A percentile compares a stretch with the other conserved stretches of the same genome.
Evolutionary conservation across 2,113 vertebrate species (phyloP).

Genomic region (Ranitomeya variabilis): DNA sequence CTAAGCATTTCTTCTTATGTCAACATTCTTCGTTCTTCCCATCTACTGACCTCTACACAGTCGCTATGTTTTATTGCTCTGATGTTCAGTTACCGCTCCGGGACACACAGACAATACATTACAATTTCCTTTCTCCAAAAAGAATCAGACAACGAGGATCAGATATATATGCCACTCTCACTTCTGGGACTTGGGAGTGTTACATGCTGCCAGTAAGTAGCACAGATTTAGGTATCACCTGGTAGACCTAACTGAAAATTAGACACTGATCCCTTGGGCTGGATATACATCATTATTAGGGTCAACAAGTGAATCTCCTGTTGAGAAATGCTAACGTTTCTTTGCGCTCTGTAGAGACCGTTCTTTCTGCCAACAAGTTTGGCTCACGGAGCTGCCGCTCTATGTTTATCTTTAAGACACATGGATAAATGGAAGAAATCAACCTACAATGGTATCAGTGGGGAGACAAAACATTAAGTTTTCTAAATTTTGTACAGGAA

Average conservation of each 20-base stretch:
- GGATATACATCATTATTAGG: slow-evolving; percentile 37
- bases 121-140: slow-evolving; percentile 20
- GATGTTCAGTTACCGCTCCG: slow-evolving; percentile 23
- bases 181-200: slow-evolving; percentile 17
- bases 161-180: slow-evolving; percentile 22
- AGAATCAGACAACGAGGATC: slow-evolving; percentile 22
- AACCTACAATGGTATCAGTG: neutral
- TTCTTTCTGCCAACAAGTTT: slow-evolving; percentile 4
- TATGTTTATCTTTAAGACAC: neutral
- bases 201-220: slow-evolving; percentile 29
- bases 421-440: neutral
- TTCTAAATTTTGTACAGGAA: neutral
- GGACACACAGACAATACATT: neutral
- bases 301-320: slow-evolving; percentile 20
- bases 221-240: slow-evolving; percentile 14
- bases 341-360: neutral
- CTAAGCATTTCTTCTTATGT: neutral
- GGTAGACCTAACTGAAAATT: slow-evolving; percentile 26
- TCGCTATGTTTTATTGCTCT: slow-evolving; percentile 14
- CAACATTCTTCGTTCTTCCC: slow-evolving; percentile 10
- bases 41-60: slow-evolving; percentile 14
- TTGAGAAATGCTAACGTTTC: neutral
- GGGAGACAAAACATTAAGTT: neutral
- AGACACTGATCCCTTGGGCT: slow-evolving; percentile 24
- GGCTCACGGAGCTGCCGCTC: neutral